phyloP scores from a whole-genome alignment of 2,888 invertebrate species.

The Dione juno region DNA sequence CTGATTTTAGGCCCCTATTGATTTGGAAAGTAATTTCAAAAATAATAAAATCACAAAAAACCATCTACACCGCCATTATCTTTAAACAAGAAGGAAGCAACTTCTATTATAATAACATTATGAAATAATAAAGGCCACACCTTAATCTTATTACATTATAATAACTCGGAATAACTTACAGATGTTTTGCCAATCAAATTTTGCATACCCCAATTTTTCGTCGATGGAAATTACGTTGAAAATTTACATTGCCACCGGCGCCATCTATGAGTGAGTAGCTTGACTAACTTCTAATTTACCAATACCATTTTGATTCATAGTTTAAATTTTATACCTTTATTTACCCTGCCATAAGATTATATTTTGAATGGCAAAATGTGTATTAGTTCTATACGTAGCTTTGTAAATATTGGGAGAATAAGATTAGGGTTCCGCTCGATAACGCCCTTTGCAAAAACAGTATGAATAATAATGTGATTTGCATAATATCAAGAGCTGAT shows the following conservation, averaged over 20 bases:
- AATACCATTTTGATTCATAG: slow-evolving; percentile 17
- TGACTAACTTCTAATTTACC: slow-evolving; percentile 48
- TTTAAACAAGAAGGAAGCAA: slow-evolving; percentile 37
- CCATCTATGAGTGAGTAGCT: slow-evolving; percentile 72
- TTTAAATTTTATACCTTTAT: slow-evolving; percentile 46
- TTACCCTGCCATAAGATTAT: slow-evolving; percentile 40
- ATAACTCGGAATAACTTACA: slow-evolving; percentile 78
- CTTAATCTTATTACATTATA: slow-evolving; percentile 80
- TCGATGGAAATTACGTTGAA: slow-evolving; percentile 74
- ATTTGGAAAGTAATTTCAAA: neutral
- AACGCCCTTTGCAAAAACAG: slow-evolving; percentile 79
- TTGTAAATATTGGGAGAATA: slow-evolving; percentile 58
- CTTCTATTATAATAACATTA: slow-evolving; percentile 75
- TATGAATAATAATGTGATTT: slow-evolving; percentile 82
- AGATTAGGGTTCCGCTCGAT: slow-evolving; percentile 73
- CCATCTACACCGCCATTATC: neutral
- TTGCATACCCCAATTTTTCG: slow-evolving; percentile 75
- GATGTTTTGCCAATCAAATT: slow-evolving; percentile 80
- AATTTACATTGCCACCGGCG: slow-evolving; percentile 80
- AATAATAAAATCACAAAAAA: neutral
- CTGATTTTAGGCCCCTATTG: too few relatives aligned
- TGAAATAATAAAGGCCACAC: slow-evolving; percentile 72
- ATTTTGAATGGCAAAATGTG: slow-evolving; percentile 30
- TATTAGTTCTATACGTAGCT: slow-evolving; percentile 50
- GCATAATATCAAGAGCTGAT: slow-evolving; percentile 76